These are phyloP conservation scores for Bombus impatiens DNA, from an alignment of 1,140 invertebrate species.

Conservation along the genomic window DNA sequence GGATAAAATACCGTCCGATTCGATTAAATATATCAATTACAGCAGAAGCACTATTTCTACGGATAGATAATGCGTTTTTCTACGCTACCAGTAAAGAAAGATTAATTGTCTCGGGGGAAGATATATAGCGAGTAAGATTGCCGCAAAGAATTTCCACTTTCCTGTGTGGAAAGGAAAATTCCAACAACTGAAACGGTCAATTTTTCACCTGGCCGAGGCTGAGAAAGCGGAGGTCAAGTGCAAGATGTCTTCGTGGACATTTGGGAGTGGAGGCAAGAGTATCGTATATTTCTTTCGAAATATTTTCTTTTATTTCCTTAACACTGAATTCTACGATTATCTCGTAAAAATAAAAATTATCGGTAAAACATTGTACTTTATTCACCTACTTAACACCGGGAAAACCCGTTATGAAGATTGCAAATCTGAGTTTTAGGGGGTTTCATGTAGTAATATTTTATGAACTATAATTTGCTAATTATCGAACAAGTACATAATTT, in stretches of 20 bases:
- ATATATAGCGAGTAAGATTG: slow-evolving; percentile 41
- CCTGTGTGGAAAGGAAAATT: slow-evolving; percentile 47
- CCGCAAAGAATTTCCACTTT: slow-evolving; percentile 54
- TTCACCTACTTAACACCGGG: too few relatives aligned
- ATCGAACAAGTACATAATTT: too few relatives aligned
- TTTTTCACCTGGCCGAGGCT: slow-evolving; percentile 54
- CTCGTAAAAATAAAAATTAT: not conserved
- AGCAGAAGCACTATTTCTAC: not conserved
- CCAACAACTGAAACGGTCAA: slow-evolving; percentile 44
- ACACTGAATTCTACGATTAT: not conserved
- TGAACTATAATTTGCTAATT: too few relatives aligned
- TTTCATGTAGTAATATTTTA: too few relatives aligned
- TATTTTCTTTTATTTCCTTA: not conserved
- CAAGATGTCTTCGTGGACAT: slow-evolving; percentile 47
- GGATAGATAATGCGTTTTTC: not conserved
- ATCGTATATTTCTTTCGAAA: not conserved
- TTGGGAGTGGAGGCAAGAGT: slow-evolving; percentile 15
- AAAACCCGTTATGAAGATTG: too few relatives aligned
- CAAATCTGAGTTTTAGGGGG: too few relatives aligned
- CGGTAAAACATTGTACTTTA: not conserved
- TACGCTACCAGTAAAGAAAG: not conserved
- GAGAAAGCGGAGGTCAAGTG: slow-evolving; percentile 37
- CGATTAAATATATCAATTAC: not conserved
- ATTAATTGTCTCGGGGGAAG: slow-evolving; percentile 16
- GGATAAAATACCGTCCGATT: too few relatives aligned